Evolutionary conservation across 2,113 vertebrate genomes (phyloP), one percentile per base, ranked within the genome.

Genomic region (Anseranas semipalmata): DNA sequence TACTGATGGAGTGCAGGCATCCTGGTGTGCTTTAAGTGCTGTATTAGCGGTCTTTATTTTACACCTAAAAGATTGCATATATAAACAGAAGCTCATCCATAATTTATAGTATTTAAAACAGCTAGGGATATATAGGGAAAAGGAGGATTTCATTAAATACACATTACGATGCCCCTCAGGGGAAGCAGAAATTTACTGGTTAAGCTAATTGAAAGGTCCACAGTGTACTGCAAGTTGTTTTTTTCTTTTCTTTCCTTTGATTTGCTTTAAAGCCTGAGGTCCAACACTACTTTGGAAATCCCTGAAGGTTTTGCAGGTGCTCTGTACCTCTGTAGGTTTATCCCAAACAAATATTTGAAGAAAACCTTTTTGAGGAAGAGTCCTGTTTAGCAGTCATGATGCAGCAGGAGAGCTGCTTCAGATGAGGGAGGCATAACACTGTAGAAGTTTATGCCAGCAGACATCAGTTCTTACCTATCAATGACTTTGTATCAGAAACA

Each of bases 121-220:
- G 74, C 70, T 87, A 87, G 74, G 74, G 74, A 85, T 89, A 85
- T 89, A 70, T 52, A 85, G 74, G 74, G 74, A 59, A 86, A 87
- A 83, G 53, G 77, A 89, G 74, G 63, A 83, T 95, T 96, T 94
- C 73, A 91, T 97, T 95, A 97, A 94, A 93, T 82, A 88, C 90
- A 96, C 67, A 67, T 93, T 78, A 96, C 41, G 87, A 78, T 93
- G 65, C 59, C 67, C 74, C 82, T 85, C 83, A 46, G 58, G 89
- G 94, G 88, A 96, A 79, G 58, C 37, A 93, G 83, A 89, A 91
- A n/a, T 94, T 80, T 76, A 88, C 65, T 87, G 82, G n/a, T 94
- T 91, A 83, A 85, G 79, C 76, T 96, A 84, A 95, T 73, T 81
- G 65, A 37, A 65, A 85, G 58, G 81, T 91, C 84, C 74, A 32